phyloP scores from a whole-genome alignment of 53 echinoderm and acorn worm species.

The Stichopus horrens region DNA sequence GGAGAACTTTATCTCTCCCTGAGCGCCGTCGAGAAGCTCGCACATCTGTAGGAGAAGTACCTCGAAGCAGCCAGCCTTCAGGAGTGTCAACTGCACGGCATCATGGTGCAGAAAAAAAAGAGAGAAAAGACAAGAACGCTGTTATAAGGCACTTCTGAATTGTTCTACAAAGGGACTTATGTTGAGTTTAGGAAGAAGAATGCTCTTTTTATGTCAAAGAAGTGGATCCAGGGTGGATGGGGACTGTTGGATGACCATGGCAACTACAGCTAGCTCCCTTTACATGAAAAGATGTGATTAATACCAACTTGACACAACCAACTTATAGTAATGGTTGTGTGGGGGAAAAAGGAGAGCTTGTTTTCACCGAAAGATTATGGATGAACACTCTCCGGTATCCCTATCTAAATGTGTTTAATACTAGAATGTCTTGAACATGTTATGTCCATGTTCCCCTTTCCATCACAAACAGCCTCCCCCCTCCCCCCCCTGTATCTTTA shows the following conservation, averaged over 20 bases:
- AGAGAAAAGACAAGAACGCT: neutral
- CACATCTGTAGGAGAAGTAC: constrained; percentile 91
- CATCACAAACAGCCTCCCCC: too few relatives aligned
- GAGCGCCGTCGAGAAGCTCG: constrained; percentile 76
- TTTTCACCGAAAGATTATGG: too few relatives aligned
- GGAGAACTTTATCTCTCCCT: constrained; percentile 57
- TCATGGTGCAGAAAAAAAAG: neutral
- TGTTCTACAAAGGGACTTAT: neutral
- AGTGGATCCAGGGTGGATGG: neutral
- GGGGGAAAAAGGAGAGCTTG: too few relatives aligned
- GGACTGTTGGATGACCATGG: neutral
- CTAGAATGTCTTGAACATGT: too few relatives aligned
- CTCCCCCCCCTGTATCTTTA: too few relatives aligned
- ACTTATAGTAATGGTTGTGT: too few relatives aligned
- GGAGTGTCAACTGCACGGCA: constrained; percentile 66
- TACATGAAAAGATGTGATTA: neutral
- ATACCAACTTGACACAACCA: neutral
- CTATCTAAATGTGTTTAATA: too few relatives aligned
- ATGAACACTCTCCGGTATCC: too few relatives aligned
- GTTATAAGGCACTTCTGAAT: neutral
- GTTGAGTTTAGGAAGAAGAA: neutral
- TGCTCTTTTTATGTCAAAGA: too few relatives aligned
- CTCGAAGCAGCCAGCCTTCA: constrained; percentile 97
- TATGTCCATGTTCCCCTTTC: too few relatives aligned
- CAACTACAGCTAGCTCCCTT: too few relatives aligned